Base-by-base conservation (phyloP, 2,888 invertebrate species). In the Drosophila falleni region DNA sequence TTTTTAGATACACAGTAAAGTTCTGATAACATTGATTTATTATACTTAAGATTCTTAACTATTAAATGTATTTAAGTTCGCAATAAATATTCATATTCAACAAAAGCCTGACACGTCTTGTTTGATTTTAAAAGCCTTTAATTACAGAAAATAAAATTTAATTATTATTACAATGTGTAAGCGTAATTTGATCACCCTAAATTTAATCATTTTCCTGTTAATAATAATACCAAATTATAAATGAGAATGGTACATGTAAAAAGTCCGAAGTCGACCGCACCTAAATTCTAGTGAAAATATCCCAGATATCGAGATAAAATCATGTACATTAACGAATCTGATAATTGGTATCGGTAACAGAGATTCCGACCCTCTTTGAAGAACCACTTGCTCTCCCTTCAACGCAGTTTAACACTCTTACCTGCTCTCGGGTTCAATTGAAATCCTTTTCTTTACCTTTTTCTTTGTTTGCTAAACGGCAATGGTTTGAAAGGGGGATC, bases 31-130 rank as follows among this genome's bases (percentile, higher is more conserved):
- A 44, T 65, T 79, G 42, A 70, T 80, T 66, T 80, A 60, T 31
- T 66, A 50, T 47, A 61, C 16, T 51, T 71, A 78, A 80, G 51
- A 60, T 56, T 53, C 35, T 60, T 16, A 63, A 53, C 23, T 62
- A 63, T 56, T 46, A 60, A 63, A 51, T 61, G 71, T 66, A 65
- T 49, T 63, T 75, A 60, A 56, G 62, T 58, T 71, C 62, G 29
- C 16, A 77, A 80, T 80, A 77, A 80, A 80, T 50, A 71, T 75
- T 77, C 59, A 51, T 42, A 76, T 63, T 72, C 44, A 44, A 55
- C 44, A 59, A 70, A 75, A 47, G 23, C n/a, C 13, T 10, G 16
- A 0, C 31, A 26, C 2, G 4, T 13, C 8, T 26, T 29, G 15
- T 47, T 74, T 68, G n/a, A 11, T n/a, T 5, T 29, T n/a, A 56